phyloP scores from a whole-genome alignment of 2,888 invertebrate genomes.

The Hyposoter dolosus region DNA sequence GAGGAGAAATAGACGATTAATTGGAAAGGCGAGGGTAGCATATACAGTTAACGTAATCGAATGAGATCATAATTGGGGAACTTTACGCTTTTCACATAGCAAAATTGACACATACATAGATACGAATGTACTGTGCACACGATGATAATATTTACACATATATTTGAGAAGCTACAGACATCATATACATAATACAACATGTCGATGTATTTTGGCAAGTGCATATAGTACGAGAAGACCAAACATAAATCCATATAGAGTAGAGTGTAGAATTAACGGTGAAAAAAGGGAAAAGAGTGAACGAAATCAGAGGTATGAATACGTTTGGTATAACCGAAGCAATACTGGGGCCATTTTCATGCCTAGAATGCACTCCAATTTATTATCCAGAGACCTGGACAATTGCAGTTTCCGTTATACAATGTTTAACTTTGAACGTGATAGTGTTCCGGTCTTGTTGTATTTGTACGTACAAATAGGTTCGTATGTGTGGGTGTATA shows the following conservation, averaged over 20 bases:
- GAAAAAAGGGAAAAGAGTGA: slow-evolving; percentile 9
- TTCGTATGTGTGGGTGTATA: slow-evolving; percentile 7
- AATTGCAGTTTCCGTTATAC: slow-evolving; percentile 65
- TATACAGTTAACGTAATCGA: slow-evolving; percentile 65
- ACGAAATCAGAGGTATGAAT: slow-evolving; percentile 61
- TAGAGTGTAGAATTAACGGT: slow-evolving; percentile 25
- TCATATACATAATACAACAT: background rate
- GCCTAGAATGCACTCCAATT: slow-evolving; percentile 51
- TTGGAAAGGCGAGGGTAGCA: slow-evolving; percentile 17
- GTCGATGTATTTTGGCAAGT: slow-evolving; percentile 12
- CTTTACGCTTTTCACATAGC: slow-evolving; percentile 32
- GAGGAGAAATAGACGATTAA: slow-evolving; percentile 41
- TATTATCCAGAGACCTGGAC: slow-evolving; percentile 64
- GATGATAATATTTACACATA: background rate
- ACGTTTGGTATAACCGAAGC: slow-evolving; percentile 41
- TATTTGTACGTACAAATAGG: background rate
- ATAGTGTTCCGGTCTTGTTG: slow-evolving; percentile 51
- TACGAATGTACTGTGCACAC: background rate
- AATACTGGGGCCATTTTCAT: slow-evolving; percentile 41
- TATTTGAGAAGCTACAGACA: background rate
- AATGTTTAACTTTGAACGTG: slow-evolving; percentile 65
- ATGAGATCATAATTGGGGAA: slow-evolving; percentile 66
- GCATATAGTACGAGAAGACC: background rate
- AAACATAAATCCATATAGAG: slow-evolving; percentile 13
- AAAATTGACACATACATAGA: background rate